Evolutionary conservation across 1,140 invertebrate species (phyloP).

Genomic region (Geopemphigus sp.): DNA sequence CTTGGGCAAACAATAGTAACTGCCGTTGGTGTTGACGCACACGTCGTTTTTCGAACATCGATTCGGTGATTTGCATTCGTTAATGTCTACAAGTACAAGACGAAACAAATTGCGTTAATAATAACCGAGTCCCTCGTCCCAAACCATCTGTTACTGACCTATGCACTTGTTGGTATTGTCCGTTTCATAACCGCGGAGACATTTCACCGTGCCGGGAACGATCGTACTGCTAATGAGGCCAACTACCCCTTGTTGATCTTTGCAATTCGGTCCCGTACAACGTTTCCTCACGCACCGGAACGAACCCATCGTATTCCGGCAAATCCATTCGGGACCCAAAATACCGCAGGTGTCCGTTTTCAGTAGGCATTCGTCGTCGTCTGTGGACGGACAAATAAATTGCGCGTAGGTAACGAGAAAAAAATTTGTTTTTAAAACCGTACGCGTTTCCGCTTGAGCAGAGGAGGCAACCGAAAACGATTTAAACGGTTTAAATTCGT

Average conservation of each 20-base stretch:
- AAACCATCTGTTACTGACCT: neutral
- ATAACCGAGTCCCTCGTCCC: neutral
- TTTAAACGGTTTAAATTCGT: no score
- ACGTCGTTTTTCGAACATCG: conserved; percentile 69
- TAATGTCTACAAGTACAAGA: conserved; percentile 22
- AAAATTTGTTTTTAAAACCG: no score
- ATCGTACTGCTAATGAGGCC: neutral
- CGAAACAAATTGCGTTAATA: neutral
- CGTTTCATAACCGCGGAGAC: conserved; percentile 18
- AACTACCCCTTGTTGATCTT: neutral
- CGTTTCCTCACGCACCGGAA: conserved; percentile 58
- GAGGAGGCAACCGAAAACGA: no score
- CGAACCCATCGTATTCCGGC: conserved; percentile 76
- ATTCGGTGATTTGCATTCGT: conserved; percentile 38
- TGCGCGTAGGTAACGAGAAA: no score
- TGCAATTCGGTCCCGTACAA: conserved; percentile 10
- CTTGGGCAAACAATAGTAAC: conserved; percentile 58
- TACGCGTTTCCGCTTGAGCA: no score
- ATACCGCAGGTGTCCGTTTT: conserved; percentile 75
- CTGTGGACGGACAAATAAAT: conserved; percentile 57
- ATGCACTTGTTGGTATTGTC: conserved; percentile 15
- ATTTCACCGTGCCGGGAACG: neutral
- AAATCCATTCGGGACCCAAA: conserved; percentile 69
- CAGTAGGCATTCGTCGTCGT: conserved; percentile 87
- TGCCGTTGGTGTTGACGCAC: conserved; percentile 88